Evolutionary conservation across 2,113 vertebrate species (phyloP).

Genomic region (Terrapene triunguis): DNA sequence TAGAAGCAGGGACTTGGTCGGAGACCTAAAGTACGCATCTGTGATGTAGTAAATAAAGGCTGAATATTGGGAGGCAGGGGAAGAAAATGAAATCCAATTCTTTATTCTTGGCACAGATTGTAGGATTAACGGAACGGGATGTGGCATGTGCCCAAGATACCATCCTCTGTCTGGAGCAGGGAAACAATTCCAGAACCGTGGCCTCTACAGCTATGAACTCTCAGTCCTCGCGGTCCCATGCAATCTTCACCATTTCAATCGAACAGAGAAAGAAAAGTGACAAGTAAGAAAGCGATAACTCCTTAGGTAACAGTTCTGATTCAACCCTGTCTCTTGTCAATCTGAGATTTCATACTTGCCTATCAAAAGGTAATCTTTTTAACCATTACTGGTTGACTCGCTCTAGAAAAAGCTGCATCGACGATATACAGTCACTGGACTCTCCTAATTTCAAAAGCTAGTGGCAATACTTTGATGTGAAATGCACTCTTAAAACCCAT

Average conservation of each 20-base stretch:
- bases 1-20: background rate
- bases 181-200: slow-evolving; percentile 92
- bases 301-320: fast-evolving
- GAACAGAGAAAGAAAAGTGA: slow-evolving; percentile 90
- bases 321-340: background rate
- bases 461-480: fast-evolving
- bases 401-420: background rate
- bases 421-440: no score
- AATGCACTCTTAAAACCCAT: background rate
- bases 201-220: slow-evolving; percentile 97
- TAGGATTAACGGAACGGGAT: slow-evolving; percentile 89
- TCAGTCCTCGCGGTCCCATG: slow-evolving; percentile 94
- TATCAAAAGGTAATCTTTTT: background rate
- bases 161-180: slow-evolving; percentile 91
- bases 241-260: slow-evolving; percentile 95
- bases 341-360: background rate
- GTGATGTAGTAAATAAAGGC: background rate
- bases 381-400: background rate
- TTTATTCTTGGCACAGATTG: slow-evolving; percentile 82
- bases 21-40: background rate
- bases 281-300: slow-evolving; percentile 82
- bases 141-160: slow-evolving; percentile 88
- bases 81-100: background rate
- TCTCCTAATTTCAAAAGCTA: background rate
- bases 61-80: background rate